Evolutionary conservation across 2,797 vertebrate genomes (phyloP).

Genomic region (Erpetoichthys calabaricus): DNA sequence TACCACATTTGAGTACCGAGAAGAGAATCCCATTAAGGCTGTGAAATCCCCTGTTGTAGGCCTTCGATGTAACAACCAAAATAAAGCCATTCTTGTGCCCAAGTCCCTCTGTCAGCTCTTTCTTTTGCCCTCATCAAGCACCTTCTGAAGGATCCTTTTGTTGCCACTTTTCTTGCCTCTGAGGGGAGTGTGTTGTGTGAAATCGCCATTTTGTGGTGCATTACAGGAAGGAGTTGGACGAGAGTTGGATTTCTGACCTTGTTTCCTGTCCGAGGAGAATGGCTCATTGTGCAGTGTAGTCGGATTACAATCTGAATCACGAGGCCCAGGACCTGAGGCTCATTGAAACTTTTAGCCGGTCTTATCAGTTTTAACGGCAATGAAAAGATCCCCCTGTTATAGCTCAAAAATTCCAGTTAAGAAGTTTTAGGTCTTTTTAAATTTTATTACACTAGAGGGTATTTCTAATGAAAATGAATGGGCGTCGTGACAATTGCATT

Average conservation of each 20-base stretch:
- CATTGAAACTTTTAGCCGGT: neutral
- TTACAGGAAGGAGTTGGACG: slow-evolving; percentile 30
- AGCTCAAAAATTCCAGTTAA: slow-evolving; percentile 11
- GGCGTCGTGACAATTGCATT: no score
- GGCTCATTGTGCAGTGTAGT: slow-evolving; percentile 33
- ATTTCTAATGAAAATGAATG: no score
- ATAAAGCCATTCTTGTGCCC: no score
- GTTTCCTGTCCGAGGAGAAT: slow-evolving; percentile 33
- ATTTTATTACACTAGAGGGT: no score
- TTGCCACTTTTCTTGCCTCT: neutral
- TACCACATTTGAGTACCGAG: no score
- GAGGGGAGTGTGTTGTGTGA: slow-evolving; percentile 17
- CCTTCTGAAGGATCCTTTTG: no score
- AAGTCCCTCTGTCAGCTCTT: no score
- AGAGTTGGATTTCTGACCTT: slow-evolving; percentile 18
- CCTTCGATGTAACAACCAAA: no score
- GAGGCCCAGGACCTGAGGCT: neutral
- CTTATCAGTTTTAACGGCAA: neutral
- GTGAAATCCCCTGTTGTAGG: no score
- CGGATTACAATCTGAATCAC: slow-evolving; percentile 11
- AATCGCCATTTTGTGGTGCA: slow-evolving; percentile 24
- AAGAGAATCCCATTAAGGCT: no score
- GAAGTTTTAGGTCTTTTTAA: slow-evolving; percentile 4
- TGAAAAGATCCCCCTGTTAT: neutral
- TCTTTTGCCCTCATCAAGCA: no score